Conservation (phyloP, 1,140 invertebrate genomes). For the Tetragonula clypearis region DNA sequence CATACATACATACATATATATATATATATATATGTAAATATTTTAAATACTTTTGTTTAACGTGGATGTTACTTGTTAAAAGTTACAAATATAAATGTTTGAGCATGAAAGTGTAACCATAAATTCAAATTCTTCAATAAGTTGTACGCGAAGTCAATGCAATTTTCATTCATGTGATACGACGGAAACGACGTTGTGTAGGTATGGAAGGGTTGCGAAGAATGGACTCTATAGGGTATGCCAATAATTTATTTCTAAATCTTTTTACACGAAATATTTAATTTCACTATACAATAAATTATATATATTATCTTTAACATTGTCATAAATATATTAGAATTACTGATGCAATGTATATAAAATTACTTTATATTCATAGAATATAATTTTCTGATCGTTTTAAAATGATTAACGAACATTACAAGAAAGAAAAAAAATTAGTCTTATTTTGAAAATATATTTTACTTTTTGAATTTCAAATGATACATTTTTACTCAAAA, state of each 20-base stretch:
- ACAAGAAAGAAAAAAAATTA: background rate
- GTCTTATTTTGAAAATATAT: background rate
- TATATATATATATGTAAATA: background rate
- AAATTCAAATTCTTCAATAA: conserved; percentile 43
- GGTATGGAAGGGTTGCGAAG: conserved; percentile 10
- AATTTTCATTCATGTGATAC: conserved; percentile 68
- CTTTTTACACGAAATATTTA: background rate
- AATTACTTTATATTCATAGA: background rate
- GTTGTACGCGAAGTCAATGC: conserved; percentile 43
- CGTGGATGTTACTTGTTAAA: background rate
- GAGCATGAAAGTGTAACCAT: background rate
- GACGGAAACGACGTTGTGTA: conserved; percentile 13
- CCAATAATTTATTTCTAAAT: conserved; percentile 6
- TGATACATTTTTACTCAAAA: background rate
- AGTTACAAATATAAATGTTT: background rate
- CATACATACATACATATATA: no score
- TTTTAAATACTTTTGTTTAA: background rate
- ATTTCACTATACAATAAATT: background rate
- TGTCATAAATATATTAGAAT: background rate
- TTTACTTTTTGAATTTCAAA: background rate
- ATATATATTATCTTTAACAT: no score
- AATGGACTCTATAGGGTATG: conserved; percentile 25
- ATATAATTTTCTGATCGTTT: background rate
- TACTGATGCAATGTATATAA: background rate
- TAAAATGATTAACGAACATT: background rate